A percentile compares a stretch with the other conserved stretches of the same genome.
Evolutionary conservation across 2,797 vertebrate genomes (phyloP).

Genomic region (Tympanoctomys barrerae): DNA sequence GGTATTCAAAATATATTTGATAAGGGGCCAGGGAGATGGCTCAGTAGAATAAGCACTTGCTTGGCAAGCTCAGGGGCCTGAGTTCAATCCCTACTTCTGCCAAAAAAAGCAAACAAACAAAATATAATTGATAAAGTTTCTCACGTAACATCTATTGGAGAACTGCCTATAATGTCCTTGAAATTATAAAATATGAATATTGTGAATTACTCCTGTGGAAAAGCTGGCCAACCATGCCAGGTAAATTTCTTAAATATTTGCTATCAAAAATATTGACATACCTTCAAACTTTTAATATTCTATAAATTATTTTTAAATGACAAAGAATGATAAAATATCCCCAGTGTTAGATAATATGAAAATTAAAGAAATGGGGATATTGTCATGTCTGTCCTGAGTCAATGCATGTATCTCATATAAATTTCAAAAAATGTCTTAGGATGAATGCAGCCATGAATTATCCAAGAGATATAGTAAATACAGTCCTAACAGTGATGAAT

Average conservation of each 20-base stretch:
- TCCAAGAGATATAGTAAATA: conserved; percentile 11
- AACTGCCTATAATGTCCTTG: conserved; percentile 4
- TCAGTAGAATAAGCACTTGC: no score
- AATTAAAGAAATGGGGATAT: background rate
- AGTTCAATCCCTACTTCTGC: no score
- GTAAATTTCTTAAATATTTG: background rate
- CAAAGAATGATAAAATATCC: background rate
- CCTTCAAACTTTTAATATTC: conserved; percentile 30
- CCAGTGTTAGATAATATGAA: background rate
- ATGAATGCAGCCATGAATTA: background rate
- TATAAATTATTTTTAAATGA: background rate
- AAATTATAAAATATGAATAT: conserved; percentile 22
- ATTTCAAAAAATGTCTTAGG: conserved; percentile 4
- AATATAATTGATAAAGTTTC: background rate
- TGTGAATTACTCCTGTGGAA: background rate
- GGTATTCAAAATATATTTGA: conserved; percentile 38
- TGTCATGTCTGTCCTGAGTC: background rate
- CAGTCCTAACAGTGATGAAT: conserved; percentile 43
- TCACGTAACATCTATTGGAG: background rate
- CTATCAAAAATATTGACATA: conserved; percentile 45
- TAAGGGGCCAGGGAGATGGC: background rate
- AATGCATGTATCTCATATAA: conserved; percentile 38
- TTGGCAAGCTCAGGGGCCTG: no score
- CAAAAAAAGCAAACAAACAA: background rate
- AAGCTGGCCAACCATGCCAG: background rate